Base-by-base conservation (phyloP, 2,888 invertebrate species). In the Tryphoninae sp. region DNA sequence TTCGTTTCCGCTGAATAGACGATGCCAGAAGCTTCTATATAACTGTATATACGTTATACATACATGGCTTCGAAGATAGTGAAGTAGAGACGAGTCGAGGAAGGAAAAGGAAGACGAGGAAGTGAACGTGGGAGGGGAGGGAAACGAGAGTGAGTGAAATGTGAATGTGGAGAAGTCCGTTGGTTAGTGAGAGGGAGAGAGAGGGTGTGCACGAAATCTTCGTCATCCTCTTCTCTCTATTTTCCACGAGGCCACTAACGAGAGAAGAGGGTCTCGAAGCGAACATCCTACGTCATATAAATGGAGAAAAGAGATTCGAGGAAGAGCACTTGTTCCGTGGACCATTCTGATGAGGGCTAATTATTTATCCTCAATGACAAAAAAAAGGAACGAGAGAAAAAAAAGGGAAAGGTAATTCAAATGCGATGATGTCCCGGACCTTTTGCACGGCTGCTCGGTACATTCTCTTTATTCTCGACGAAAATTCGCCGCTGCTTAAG, bases 1-100 rank as follows among this genome's bases (percentile, higher is more conserved):
- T 82, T 79, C 82, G 82, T 79, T 82, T 82, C 82, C 82, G 82
- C 79, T 82, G 79, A 82, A 82, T 82, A 82, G 82, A 82, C 79
- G 81, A 82, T 58, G 76, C 76, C 62, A 73, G 82, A 76, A 76
- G 62, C 68, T 8, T 55, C 11, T 19, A 55, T 19, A 55, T 19
- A 55, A 23, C 4, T 26, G 40, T 61, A 59, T 53, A 42, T 69
- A 76, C 11, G 45, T 45, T 45, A 13, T 19, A 67, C 61, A 71
- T 75, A 59, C 68, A 72, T 78, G 61, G 67, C 62, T 68, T 42
- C 78, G 62, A 69, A 62, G 74, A 78, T 73, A 68, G 78, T 49
- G 61, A 64, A 72, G 65, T 26, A 19, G 49, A 45, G 51, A 59
- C 22, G 59, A 45, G 23, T 55, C 22, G 22, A 45, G 8, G n/a